A percentile compares a stretch with the other conserved stretches of the same genome.
These are phyloP conservation scores for Jaculus jaculus DNA, from an alignment of 2,113 vertebrate genomes.

Conservation along the genomic window DNA sequence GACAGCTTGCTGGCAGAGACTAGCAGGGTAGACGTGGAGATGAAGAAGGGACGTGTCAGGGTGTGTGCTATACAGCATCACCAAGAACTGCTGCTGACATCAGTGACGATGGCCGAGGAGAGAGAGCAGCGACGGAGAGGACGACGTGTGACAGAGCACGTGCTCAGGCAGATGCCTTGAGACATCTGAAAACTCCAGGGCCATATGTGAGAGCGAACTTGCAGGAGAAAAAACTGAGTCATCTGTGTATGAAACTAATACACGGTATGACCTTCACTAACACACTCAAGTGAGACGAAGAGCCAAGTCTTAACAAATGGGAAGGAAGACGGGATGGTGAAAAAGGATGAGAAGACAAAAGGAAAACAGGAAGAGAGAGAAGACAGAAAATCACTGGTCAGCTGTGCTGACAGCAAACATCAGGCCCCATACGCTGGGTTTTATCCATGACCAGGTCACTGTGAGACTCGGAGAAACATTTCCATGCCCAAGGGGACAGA, in stretches of 20 bases:
- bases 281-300: not conserved
- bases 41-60: not conserved
- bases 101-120: not conserved
- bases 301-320: not conserved
- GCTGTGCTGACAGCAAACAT: not conserved
- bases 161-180: not conserved
- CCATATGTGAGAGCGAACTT: not conserved
- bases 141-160: fast-evolving
- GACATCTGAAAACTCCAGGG: not conserved
- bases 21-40: fast-evolving
- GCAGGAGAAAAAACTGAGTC: not conserved
- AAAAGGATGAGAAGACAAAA: not conserved
- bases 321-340: not conserved
- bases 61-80: fast-evolving
- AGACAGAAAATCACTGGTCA: not conserved
- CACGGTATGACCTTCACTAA: not conserved
- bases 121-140: not conserved
- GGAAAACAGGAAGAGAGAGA: not conserved
- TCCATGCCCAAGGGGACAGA: not conserved
- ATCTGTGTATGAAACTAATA: not conserved
- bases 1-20: too few relatives aligned
- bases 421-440: not conserved
- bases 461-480: not conserved
- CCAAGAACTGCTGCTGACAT: not conserved
- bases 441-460: not conserved